Evolutionary conservation across 1,140 invertebrate species (phyloP).

Genomic region (Andrena cerasifolii): DNA sequence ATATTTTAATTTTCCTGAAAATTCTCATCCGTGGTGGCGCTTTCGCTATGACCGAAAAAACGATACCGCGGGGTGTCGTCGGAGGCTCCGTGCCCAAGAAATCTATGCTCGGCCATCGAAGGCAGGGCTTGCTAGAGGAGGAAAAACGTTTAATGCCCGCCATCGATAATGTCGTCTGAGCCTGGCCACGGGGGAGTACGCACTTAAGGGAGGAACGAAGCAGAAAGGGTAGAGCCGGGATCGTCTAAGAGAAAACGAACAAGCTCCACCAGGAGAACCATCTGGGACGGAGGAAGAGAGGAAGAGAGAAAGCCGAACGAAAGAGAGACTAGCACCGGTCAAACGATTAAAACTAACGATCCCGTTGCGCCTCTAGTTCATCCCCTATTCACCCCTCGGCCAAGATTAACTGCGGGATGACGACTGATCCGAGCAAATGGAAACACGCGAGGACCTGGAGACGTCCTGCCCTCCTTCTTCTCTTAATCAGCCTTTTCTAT

Average conservation of each 20-base stretch:
- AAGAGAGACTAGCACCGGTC: conserved; percentile 64
- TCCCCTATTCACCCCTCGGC: conserved; percentile 50
- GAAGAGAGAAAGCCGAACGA: neutral
- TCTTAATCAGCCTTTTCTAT: conserved; percentile 53
- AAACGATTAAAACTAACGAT: conserved; percentile 72
- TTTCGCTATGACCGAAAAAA: neutral
- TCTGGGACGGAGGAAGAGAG: neutral
- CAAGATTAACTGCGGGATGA: conserved; percentile 68
- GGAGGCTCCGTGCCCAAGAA: neutral
- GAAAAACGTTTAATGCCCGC: conserved; percentile 58
- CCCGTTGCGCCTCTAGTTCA: conserved; percentile 64
- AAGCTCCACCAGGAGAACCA: no score
- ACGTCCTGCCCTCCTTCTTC: conserved; percentile 16
- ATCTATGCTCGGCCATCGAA: neutral
- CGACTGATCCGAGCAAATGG: conserved; percentile 67
- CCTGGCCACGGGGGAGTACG: conserved; percentile 38
- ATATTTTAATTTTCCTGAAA: no score
- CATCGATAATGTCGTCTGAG: conserved; percentile 64
- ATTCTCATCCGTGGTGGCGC: neutral
- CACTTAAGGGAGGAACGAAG: conserved; percentile 50
- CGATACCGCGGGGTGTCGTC: neutral
- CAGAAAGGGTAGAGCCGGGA: neutral
- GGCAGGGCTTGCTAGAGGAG: neutral
- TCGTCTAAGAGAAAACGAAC: conserved; percentile 10
- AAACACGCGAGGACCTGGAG: conserved; percentile 52